Evolutionary conservation across 2,797 vertebrate species (phyloP), one percentile per base, ranked within the genome.

Genomic region (Coregonus suidteri): DNA sequence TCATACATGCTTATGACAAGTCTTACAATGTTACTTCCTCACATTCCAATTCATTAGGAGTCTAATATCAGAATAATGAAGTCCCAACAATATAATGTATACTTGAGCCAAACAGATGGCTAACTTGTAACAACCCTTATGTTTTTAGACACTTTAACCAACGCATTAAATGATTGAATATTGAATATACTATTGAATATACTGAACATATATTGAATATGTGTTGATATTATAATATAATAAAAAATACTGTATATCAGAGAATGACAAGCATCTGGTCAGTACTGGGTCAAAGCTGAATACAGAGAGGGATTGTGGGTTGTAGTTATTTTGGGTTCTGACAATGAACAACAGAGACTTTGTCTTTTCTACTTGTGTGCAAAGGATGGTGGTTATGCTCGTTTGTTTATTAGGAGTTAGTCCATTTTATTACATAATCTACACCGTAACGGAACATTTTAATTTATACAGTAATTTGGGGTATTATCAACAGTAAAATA

Each of bases 171-270:
- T 35, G 0, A 56, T 18, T 56, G 4, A 68, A 14, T 16, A 30
- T 31, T 34, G 4, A 35, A 34, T 41, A 41, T 41, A 41, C 7
- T 41, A 47, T 47, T 47, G 41, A 47, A 64, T 20, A 64, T 25
- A 30, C 62, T 13, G 6, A 9, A 20, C 20, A 25, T 25, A 18
- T 62, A 20, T 20, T 62, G 20, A 62, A 62, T 6, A 3, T 92
- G 91, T 87, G 87, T 90, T 90, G 85, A 88, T 91, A 86, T 90
- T 47, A 47, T 47, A 47, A 47, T 47, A 47, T 47, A 41, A 41
- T 41, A 41, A 2, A 41, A 47, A 9, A 47, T 47, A 2, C 41
- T 87, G 90, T 93, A 90, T 93, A 20, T 18, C 6, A 31, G 34
- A 15, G 20, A 31, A 11, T 9, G 18, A 7, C 4, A 35, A 47